phyloP scores from a whole-genome alignment of 2,113 vertebrate genomes.

The Procavia capensis region DNA sequence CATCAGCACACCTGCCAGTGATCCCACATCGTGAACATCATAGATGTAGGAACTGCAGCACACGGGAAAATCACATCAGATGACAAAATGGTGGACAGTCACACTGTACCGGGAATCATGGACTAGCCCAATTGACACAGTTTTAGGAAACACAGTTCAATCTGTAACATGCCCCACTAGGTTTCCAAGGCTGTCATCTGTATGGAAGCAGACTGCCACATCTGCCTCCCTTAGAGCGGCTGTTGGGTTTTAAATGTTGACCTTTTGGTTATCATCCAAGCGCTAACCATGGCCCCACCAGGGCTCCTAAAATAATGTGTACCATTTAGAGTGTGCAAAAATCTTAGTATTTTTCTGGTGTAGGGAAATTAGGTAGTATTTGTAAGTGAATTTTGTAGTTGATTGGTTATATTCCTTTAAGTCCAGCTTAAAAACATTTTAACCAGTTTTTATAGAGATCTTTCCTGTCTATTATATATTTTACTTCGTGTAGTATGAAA shows the following conservation, averaged over 20 bases:
- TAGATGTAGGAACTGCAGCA: too few species aligned
- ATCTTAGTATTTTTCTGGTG: constrained; percentile 4
- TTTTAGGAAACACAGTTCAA: too few species aligned
- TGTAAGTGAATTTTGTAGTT: background rate
- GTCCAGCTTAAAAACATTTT: background rate
- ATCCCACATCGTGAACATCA: too few species aligned
- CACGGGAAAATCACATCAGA: too few species aligned
- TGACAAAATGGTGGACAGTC: too few species aligned
- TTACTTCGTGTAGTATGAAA: background rate
- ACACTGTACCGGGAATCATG: too few species aligned
- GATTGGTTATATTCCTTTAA: background rate
- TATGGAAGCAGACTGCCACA: background rate
- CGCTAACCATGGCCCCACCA: too few species aligned
- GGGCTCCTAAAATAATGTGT: background rate
- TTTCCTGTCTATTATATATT: background rate
- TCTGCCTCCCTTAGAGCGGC: background rate
- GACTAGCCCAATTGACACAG: too few species aligned
- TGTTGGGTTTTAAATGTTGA: background rate
- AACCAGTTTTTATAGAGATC: background rate
- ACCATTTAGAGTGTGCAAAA: background rate
- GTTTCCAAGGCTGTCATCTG: background rate
- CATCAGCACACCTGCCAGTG: too few species aligned
- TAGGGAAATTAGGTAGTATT: background rate
- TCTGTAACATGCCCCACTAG: background rate
- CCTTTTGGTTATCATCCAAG: background rate